A percentile compares a stretch with the other conserved stretches of the same genome.
Evolutionary conservation across 2,797 vertebrate genomes (phyloP).

Genomic region (Pipistrellus nathusii): DNA sequence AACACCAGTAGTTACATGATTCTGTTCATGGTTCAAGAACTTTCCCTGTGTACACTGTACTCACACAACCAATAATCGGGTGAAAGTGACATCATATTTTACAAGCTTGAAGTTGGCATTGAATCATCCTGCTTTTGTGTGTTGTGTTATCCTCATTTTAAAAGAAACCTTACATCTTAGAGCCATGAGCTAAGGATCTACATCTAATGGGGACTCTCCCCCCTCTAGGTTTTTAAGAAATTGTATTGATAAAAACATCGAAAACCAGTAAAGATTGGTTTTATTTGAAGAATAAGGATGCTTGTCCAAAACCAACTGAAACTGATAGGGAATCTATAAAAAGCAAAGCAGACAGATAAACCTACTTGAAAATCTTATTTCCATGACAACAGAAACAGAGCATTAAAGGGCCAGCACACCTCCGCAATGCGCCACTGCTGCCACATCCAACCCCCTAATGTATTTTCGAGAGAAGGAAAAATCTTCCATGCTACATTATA

Average conservation of each 20-base stretch:
- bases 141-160: not conserved
- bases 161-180: not conserved
- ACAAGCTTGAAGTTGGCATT: conserved; percentile 16
- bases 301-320: conserved; percentile 82
- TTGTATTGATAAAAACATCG: conserved; percentile 60
- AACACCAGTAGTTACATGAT: not conserved
- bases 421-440: conserved; percentile 71
- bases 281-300: conserved; percentile 75
- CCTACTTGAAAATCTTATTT: conserved; percentile 83
- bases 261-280: conserved; percentile 70
- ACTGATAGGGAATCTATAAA: conserved; percentile 85
- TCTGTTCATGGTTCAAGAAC: not conserved
- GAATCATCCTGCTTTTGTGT: not conserved
- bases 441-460: conserved; percentile 1
- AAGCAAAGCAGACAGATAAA: conserved; percentile 85
- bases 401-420: conserved; percentile 81
- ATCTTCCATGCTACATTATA: conserved; percentile 16
- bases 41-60: not conserved
- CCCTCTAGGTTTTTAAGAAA: conserved; percentile 69
- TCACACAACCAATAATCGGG: not conserved
- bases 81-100: not conserved
- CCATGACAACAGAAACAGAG: conserved; percentile 88
- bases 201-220: conserved; percentile 27
- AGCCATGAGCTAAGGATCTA: not conserved
- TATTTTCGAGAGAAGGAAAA: conserved; percentile 7